Evolutionary conservation across 2,888 invertebrate genomes (phyloP).

Genomic region (Plebejus argus): DNA sequence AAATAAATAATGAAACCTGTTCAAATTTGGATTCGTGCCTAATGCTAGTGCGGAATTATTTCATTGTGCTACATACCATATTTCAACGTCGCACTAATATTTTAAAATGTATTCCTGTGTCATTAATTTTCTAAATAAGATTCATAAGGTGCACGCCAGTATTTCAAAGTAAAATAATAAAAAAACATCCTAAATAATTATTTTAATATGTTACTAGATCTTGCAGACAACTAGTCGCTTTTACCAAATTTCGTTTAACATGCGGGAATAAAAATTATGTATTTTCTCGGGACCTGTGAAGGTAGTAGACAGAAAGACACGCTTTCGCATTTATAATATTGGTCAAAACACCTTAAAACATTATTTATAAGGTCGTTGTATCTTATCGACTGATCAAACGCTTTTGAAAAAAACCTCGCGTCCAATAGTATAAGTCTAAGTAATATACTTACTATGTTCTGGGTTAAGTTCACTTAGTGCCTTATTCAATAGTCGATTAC

Average conservation of each 20-base stretch:
- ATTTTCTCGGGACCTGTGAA: too few relatives aligned
- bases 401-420: too few relatives aligned
- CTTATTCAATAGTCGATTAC: background rate
- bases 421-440: background rate
- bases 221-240: background rate
- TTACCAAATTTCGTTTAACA: background rate
- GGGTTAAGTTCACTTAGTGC: background rate
- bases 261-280: background rate
- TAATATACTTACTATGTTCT: background rate
- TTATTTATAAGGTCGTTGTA: too few relatives aligned
- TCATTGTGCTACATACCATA: conserved; percentile 32
- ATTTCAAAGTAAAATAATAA: too few relatives aligned
- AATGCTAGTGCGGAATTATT: conserved; percentile 40
- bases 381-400: too few relatives aligned
- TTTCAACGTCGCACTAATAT: conserved; percentile 22
- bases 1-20: conserved; percentile 40
- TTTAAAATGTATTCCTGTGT: background rate
- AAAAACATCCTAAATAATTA: too few relatives aligned
- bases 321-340: too few relatives aligned
- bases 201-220: too few relatives aligned
- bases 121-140: background rate
- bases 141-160: background rate
- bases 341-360: too few relatives aligned
- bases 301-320: too few relatives aligned
- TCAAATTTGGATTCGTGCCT: conserved; percentile 43